Conservation (phyloP, 2,888 invertebrate species). For the Charanyca ferruginea region DNA sequence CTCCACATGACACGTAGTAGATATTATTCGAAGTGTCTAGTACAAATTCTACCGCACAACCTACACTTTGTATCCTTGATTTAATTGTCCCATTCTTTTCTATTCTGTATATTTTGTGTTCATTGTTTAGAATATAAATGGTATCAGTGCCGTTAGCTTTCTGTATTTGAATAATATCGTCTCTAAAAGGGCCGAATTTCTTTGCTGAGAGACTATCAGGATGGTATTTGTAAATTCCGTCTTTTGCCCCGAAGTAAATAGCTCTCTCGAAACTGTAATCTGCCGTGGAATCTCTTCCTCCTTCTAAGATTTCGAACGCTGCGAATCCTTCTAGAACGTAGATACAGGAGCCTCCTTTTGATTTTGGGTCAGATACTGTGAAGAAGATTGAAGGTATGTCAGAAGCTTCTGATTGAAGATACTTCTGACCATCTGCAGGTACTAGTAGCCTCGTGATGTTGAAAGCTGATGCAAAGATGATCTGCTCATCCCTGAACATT, state of each 20-base stretch:
- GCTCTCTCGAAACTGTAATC: constrained; percentile 74
- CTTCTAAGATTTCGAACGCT: constrained; percentile 82
- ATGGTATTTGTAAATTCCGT: constrained; percentile 79
- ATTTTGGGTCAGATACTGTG: constrained; percentile 74
- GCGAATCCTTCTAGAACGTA: constrained; percentile 82
- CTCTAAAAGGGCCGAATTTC: constrained; percentile 76
- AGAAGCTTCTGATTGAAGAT: constrained; percentile 69
- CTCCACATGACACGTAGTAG: constrained; percentile 78
- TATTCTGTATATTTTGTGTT: constrained; percentile 74
- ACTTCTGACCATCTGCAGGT: constrained; percentile 74
- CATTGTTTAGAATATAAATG: constrained; percentile 74
- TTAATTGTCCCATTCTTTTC: constrained; percentile 76
- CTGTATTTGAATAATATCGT: constrained; percentile 81
- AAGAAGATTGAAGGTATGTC: constrained; percentile 82
- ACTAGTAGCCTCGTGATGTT: constrained; percentile 80
- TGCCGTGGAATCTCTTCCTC: constrained; percentile 80
- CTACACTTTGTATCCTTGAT: constrained; percentile 68
- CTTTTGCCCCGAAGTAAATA: constrained; percentile 78
- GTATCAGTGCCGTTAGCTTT: constrained; percentile 78
- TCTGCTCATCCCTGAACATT: constrained; percentile 75
- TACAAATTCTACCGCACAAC: constrained; percentile 81
- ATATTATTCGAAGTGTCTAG: constrained; percentile 82
- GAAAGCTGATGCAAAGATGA: constrained; percentile 76
- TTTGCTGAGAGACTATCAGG: constrained; percentile 77
- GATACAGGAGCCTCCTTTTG: constrained; percentile 80